Evolutionary conservation across 2,113 vertebrate genomes (phyloP), one percentile per base, ranked within the genome.

Genomic region (Petroica traversi): DNA sequence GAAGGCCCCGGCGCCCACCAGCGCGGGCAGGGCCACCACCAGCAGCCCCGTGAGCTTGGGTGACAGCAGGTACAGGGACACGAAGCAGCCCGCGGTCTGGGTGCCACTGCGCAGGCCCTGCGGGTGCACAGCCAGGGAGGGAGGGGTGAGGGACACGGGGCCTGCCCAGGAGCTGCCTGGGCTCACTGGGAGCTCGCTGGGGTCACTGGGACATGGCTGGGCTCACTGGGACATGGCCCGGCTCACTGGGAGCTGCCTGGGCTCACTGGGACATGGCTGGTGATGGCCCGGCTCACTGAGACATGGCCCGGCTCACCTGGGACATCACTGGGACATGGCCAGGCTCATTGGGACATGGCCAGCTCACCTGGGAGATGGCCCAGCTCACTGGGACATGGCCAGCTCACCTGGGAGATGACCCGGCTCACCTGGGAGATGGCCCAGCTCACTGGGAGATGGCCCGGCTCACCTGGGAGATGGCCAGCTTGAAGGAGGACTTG

Each of bases 401-500:
- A 99, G 94, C 88, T 99, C 57, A 99, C 99, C 98, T 6, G 15
- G 48, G 38, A 43, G 12, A n/a, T n/a, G n/a, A n/a, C n/a, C n/a
- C n/a, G 12, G 36, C 67, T 52, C 57, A 99, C 99, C 98, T 6
- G 15, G 48, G 38, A 43, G 12, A 4, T 9, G 20, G 25, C 55
- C 2, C 0, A 46, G 25, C 72, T 67, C 62, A 99, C 99, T 99
- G 99, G 81, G 99, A 99, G 92, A 4, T 9, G 20, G 25, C 55
- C 2, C 0, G 55, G 25, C 72, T 67, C 62, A 99, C 99, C 99
- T 99, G 99, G 81, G 99, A 99, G 92, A 99, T 97, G 79, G 99
- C 98, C 29, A 99, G 94, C 88, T 99, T 99, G 97, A 99, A 99
- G 59, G 99, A 99, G 2, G 99, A 99, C 80, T 99, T 99, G 93